Percentiles rank a stretch among this genome's conserved stretches.
Evolutionary conservation across 2,888 invertebrate species (phyloP).

Genomic region (Nemurella pictetii): DNA sequence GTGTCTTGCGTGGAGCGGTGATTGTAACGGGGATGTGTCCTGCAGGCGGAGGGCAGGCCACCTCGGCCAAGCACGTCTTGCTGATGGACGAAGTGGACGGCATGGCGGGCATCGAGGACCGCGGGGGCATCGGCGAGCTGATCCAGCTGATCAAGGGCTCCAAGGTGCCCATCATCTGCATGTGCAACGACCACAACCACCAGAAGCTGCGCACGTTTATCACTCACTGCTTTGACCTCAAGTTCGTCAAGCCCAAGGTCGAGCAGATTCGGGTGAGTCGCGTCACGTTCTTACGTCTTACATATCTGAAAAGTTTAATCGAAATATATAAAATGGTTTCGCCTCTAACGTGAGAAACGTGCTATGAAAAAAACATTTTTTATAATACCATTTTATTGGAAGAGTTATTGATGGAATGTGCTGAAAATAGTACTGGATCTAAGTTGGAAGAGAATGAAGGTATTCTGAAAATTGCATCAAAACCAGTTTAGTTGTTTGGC

Average conservation of each 20-base stretch:
- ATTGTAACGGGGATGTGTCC: too few species aligned
- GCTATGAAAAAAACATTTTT: too few species aligned
- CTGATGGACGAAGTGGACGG: slow-evolving; percentile 99
- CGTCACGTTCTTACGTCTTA: too few species aligned
- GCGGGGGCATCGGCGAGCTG: slow-evolving; percentile 95
- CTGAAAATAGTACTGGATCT: too few species aligned
- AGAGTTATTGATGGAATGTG: too few species aligned
- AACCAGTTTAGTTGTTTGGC: too few species aligned
- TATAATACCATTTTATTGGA: too few species aligned
- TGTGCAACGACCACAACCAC: slow-evolving; percentile 96
- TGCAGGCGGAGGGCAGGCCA: slow-evolving; percentile 49
- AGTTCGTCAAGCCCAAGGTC: slow-evolving; percentile 80
- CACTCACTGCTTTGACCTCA: slow-evolving; percentile 92
- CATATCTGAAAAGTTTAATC: too few species aligned
- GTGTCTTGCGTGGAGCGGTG: neutral
- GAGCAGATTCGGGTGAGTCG: slow-evolving; percentile 84
- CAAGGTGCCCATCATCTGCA: slow-evolving; percentile 89
- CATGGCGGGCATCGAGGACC: slow-evolving; percentile 98
- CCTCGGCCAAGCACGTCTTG: slow-evolving; percentile 80
- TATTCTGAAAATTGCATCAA: too few species aligned
- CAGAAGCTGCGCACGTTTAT: slow-evolving; percentile 90
- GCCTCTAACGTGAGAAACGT: too few species aligned
- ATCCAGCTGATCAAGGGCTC: slow-evolving; percentile 87
- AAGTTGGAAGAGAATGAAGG: too few species aligned
- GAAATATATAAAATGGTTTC: too few species aligned